Evolutionary conservation across 2,797 vertebrate species (phyloP).

Genomic region (Liparis tanakae): DNA sequence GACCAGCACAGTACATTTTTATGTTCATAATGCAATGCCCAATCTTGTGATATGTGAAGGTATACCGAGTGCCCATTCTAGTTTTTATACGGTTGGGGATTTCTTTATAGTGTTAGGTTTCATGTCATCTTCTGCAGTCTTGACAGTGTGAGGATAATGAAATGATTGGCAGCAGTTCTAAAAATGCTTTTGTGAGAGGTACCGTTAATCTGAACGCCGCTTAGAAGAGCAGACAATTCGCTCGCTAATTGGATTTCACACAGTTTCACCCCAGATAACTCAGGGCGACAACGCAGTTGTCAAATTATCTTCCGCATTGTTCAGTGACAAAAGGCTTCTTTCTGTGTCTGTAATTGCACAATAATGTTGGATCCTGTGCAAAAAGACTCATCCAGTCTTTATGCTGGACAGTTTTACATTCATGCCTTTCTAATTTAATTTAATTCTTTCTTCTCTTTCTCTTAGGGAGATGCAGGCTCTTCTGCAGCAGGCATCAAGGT

Average conservation of each 20-base stretch:
- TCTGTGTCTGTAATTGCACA: slow-evolving; percentile 20
- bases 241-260: slow-evolving; percentile 40
- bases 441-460: slow-evolving; percentile 9
- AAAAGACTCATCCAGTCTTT: not conserved
- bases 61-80: too few species aligned
- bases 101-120: slow-evolving; percentile 52
- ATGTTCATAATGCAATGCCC: too few species aligned
- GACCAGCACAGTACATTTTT: too few species aligned
- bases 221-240: slow-evolving; percentile 29
- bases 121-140: slow-evolving; percentile 54
- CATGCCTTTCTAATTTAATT: not conserved
- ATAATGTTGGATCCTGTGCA: slow-evolving; percentile 6
- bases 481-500: slow-evolving; percentile 99
- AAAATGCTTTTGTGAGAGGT: slow-evolving; percentile 33
- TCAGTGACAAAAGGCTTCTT: slow-evolving; percentile 22
- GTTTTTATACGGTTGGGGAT: slow-evolving; percentile 28
- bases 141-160: slow-evolving; percentile 55
- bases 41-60: too few species aligned
- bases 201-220: slow-evolving; percentile 23
- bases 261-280: slow-evolving; percentile 18
- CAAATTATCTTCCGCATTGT: slow-evolving; percentile 43
- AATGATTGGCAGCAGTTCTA: slow-evolving; percentile 41
- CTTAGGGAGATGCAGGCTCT: slow-evolving; percentile 94
- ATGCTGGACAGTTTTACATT: not conserved
- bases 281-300: slow-evolving; percentile 20